Conservation (phyloP, 2,797 vertebrate genomes). For the Syncerus caffer region DNA sequence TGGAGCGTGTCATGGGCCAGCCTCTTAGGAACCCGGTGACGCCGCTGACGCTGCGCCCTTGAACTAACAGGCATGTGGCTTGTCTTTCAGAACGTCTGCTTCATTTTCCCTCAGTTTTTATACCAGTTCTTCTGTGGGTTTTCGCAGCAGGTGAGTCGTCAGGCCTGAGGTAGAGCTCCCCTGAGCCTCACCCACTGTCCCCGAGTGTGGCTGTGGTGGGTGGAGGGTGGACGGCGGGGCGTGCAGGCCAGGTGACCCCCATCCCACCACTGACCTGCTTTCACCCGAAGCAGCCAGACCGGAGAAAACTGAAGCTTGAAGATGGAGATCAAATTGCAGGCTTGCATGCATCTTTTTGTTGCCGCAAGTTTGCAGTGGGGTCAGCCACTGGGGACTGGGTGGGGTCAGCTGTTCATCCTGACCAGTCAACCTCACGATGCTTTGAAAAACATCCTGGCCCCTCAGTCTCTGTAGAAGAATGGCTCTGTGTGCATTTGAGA, state of each 20-base stretch:
- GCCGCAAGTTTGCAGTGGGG: not conserved
- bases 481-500: not conserved
- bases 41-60: fast-evolving
- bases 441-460: not conserved
- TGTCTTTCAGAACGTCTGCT: constrained; percentile 95
- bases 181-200: not conserved
- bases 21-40: fast-evolving
- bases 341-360: fast-evolving
- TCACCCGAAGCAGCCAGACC: not conserved
- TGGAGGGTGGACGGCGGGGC: too few relatives aligned
- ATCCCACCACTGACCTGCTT: not conserved
- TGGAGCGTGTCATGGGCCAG: fast-evolving
- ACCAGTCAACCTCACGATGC: not conserved
- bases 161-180: not conserved
- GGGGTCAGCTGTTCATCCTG: not conserved
- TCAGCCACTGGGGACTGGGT: not conserved
- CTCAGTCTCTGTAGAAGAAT: not conserved
- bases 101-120: constrained; percentile 99
- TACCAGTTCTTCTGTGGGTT: constrained; percentile 99
- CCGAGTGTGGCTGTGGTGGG: fast-evolving
- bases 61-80: not conserved
- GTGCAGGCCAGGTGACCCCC: not conserved
- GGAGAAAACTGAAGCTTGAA: fast-evolving
- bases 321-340: fast-evolving
- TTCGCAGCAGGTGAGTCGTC: constrained; percentile 93